Conservation (phyloP, 2,888 invertebrate species). For the Drosophila siamana region DNA sequence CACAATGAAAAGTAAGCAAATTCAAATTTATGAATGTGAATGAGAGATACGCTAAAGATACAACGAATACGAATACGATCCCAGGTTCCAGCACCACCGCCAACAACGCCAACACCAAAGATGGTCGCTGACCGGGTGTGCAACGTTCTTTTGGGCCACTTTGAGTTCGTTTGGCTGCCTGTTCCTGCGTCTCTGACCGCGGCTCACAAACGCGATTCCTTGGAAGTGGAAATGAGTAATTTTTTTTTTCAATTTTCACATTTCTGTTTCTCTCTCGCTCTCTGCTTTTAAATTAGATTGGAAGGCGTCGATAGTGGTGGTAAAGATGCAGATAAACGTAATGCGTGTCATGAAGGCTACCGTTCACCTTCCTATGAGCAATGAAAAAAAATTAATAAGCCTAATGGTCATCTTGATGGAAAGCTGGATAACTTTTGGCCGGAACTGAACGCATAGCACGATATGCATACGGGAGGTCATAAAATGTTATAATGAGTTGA, state of each 20-base stretch:
- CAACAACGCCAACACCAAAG: constrained; percentile 10
- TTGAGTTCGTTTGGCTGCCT: neutral
- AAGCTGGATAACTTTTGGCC: constrained; percentile 22
- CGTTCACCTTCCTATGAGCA: constrained; percentile 51
- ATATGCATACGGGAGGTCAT: constrained; percentile 3
- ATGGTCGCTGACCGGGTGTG: constrained; percentile 52
- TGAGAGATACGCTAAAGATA: constrained; percentile 78
- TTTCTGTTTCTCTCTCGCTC: neutral
- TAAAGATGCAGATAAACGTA: constrained; percentile 50
- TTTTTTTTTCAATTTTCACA: constrained; percentile 69
- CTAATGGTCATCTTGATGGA: constrained; percentile 48
- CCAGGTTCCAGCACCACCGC: constrained; percentile 5
- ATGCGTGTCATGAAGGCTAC: constrained; percentile 64
- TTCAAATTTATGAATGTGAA: constrained; percentile 82
- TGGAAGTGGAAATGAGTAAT: constrained; percentile 82
- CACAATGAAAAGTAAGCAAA: constrained; percentile 66
- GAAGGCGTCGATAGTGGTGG: constrained; percentile 67
- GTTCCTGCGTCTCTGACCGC: constrained; percentile 31
- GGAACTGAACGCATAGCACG: neutral
- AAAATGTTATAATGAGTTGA: constrained; percentile 15
- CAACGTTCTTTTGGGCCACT: constrained; percentile 15
- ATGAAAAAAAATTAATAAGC: constrained; percentile 59
- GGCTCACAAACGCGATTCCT: constrained; percentile 72
- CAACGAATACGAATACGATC: constrained; percentile 19
- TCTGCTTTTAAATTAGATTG: constrained; percentile 70